Evolutionary conservation across 2,797 vertebrate species (phyloP), one percentile per base, ranked within the genome.

Genomic region (Pachyuromys duprasi): DNA sequence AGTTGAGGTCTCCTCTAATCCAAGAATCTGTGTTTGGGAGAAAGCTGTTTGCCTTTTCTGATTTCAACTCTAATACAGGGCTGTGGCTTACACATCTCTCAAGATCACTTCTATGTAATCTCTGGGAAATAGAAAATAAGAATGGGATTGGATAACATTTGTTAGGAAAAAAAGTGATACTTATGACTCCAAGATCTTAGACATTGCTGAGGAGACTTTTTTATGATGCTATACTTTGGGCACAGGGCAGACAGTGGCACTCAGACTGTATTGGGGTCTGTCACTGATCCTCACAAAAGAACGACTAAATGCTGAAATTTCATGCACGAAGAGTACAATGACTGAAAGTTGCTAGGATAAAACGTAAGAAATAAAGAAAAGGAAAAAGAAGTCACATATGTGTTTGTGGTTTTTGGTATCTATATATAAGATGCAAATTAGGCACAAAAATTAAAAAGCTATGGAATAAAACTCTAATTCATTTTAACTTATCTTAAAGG

Each of bases 1-100:
- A 88, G 42, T 14, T 26, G 49, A 78, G 4, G 17, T 36, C 72
- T 62, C 18, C 62, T 65, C 26, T 81, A 4, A 80, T 78, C 60
- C 82, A 62, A 95, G 31, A 18, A 86, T 76, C 82, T 82, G 39
- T 93, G 88, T 63, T 83, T 91, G 42, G 15, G 20, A 72, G 28
- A 92, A 95, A 86, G 74, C 24, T 79, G 80, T 76, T 83, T 84
- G 76, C 81, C 42, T 42, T 75, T 22, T 55, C 49, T 69, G n/a
- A 14, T 95, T 94, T 89, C 31, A 62, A 20, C 18, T 90, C 15
- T 90, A 91, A 83, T 63, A 84, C n/a, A 7, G 26, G 12, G 67
- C 49, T 8, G 36, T 89, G 26, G 24, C 17, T 17, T 65, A 45
- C 2, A 45, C 45, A 20, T 69, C 60, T 78, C 49, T 67, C 45